phyloP scores from a whole-genome alignment of 2,113 vertebrate species.

The Xerus inauris region DNA sequence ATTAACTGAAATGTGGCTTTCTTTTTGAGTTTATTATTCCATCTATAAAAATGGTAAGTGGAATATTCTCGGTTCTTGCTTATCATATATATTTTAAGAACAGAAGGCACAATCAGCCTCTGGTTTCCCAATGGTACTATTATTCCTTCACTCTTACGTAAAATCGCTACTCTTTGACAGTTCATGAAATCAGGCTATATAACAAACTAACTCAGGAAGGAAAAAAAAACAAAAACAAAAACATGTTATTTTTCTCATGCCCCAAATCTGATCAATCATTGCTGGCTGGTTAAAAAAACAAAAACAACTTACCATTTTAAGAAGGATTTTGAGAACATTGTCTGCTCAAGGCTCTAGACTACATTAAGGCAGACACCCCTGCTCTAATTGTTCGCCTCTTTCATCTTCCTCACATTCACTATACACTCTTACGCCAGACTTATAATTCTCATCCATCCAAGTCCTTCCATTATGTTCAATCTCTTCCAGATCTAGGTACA shows the following conservation, averaged over 20 bases:
- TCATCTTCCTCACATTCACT: background rate
- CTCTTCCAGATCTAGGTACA: background rate
- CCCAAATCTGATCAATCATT: background rate
- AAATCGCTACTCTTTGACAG: background rate
- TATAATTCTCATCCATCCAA: background rate
- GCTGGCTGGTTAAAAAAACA: too few relatives aligned
- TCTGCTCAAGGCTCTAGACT: background rate
- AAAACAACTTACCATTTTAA: slow-evolving; percentile 35
- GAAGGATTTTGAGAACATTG: background rate
- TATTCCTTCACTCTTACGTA: background rate
- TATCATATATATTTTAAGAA: background rate
- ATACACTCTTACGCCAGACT: background rate
- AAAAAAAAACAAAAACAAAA: too few relatives aligned
- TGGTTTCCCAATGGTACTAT: background rate
- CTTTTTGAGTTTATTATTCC: background rate
- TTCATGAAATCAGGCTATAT: background rate
- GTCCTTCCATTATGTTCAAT: background rate
- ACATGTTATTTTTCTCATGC: background rate
- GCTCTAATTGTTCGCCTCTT: background rate
- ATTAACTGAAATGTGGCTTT: background rate
- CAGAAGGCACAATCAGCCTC: background rate
- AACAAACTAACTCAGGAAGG: background rate
- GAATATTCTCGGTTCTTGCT: background rate
- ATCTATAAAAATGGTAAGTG: background rate
- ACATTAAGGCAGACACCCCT: background rate